Base-by-base conservation (phyloP, 2,888 invertebrate species). In the Hartigia nigra region DNA sequence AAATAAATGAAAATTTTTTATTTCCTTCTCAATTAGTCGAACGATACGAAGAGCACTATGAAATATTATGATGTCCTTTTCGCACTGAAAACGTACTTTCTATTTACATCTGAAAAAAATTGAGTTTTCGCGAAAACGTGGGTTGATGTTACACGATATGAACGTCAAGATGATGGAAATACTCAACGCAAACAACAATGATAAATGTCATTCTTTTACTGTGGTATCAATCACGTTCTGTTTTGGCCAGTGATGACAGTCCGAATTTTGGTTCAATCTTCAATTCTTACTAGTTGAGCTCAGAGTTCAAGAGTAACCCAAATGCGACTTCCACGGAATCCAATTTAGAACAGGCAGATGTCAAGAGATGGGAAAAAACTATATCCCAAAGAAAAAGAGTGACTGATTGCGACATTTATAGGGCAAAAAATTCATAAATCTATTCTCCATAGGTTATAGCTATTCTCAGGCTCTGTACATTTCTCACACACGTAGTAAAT, bases 141-240 rank as follows among this genome's bases (percentile, higher is more conserved):
- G 55, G 9, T 23, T 55, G 55, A 55, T 55, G 23, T 9, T 55
- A 9, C 2, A 55, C 9, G 55, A 55, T 23, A 9, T 23, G 55
- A 55, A 55, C 14, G 55, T 55, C 2, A 55, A 55, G 55, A 55
- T 23, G 23, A 55, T 9, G 14, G 31, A 72, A 72, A 72, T 31
- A 72, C 12, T 31, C 31, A 23, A 72, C 31, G 72, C 72, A 72
- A 72, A 72, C 72, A 72, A 34, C 72, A 72, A 34, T 72, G 72
- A 72, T 72, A 72, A 72, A 72, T 72, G 72, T 4, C 72, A 72
- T 34, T 72, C 72, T 72, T 34, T 31, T 72, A 31, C 72, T 31
- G 31, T 9, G 5, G 72, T 72, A 72, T 72, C 72, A 72, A 31
- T 72, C 72, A 72, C 12, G 72, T 12, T 72, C 31, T 31, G 32